phyloP scores from a whole-genome alignment of 2,888 invertebrate genomes.

The Pristionchus fissidentatus region DNA sequence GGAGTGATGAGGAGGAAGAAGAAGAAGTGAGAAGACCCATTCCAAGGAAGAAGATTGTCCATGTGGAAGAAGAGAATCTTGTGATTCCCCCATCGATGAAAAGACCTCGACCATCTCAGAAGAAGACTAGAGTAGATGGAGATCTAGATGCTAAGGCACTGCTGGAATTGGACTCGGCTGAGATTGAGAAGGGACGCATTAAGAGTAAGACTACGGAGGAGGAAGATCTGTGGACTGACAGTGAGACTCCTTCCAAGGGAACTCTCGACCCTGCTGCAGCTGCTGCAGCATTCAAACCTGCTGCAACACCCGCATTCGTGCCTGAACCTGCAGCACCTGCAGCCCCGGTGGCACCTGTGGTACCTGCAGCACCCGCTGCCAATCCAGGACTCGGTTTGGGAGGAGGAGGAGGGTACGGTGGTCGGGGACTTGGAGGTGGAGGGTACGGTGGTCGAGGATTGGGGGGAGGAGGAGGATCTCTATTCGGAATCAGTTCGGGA shows the following conservation, averaged over 20 bases:
- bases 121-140: too few species aligned
- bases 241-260: conserved; percentile 11
- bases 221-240: conserved; percentile 18
- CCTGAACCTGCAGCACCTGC: background rate
- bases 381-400: background rate
- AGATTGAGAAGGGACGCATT: conserved; percentile 43
- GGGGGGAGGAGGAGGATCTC: conserved; percentile 3
- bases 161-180: conserved; percentile 21
- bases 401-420: background rate
- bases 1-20: conserved; percentile 24
- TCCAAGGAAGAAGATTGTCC: background rate
- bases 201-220: conserved; percentile 30
- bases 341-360: background rate
- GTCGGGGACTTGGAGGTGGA: background rate
- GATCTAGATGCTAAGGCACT: background rate
- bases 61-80: background rate
- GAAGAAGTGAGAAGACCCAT: background rate
- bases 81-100: background rate
- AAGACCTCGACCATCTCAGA: background rate
- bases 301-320: background rate
- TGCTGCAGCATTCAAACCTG: background rate
- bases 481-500: conserved; percentile 12
- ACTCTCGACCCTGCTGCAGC: background rate
- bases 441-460: background rate
- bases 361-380: background rate